Base-by-base conservation (phyloP, 2,797 vertebrate genomes). In the Sebastes diaconus region DNA sequence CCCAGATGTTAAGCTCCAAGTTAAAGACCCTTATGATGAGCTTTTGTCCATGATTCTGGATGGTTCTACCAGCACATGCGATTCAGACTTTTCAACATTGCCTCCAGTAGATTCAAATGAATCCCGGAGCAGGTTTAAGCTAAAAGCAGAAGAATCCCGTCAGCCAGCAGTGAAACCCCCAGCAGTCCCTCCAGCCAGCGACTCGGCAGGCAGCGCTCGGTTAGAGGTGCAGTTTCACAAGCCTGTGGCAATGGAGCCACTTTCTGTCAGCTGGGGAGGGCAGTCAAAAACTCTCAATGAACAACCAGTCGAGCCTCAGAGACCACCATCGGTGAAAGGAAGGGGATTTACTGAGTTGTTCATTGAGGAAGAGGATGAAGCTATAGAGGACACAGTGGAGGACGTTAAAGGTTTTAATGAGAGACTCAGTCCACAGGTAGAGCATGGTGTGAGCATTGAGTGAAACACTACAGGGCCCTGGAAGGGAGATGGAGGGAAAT, bases 321-420 rank as follows among this genome's bases (percentile, higher is more conserved):
- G 80, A 70, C 85, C 10, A 66, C 79, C 60, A 13, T 84, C 88
- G 5, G 83, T 89, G 39, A 88, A 75, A 83, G 80, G 85, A 84
- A 94, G 93, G 83, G 92, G 89, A 83, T 92, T 86, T 61, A 86
- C 95, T 61, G 93, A 95, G 84, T 93, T 99, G 85, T 96, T 96
- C 92, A 98, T 99, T 92, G 94, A 97, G 89, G 98, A 99, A 90
- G 96, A 98, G 80, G 97, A 97, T 75, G 97, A 97, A 66, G 80
- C 73, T 76, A 64, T 32, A 32, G 73, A 76, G 67, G 88, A 90
- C 73, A 81, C 72, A 83, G 83, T 84, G 75, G 84, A 92, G 34
- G 76, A 90, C 8, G 9, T 64, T 77, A 85, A 74, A 84, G 68
- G 71, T 88, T 93, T 85, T 81, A 90, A 88, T 82, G 93, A 95